Evolutionary conservation across 2,888 invertebrate species (phyloP), one percentile per base, ranked within the genome.

Genomic region (Nephrotoma appendiculata): DNA sequence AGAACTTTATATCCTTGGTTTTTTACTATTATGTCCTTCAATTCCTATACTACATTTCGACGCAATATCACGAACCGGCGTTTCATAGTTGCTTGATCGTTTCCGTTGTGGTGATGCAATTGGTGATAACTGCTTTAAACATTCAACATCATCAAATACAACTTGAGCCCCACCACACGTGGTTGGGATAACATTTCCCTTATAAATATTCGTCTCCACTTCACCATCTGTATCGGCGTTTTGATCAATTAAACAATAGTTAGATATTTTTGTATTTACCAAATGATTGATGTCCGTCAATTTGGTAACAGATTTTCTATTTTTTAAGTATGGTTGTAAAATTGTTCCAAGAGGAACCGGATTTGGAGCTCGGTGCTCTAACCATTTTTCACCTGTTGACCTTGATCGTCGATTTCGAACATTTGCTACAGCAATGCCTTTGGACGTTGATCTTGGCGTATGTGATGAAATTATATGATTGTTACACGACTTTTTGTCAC

Each of bases 131-230:
- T 98, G 97, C 88, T 95, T 95, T 7, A 98, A 91, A 90, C 95
- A 95, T 91, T 99, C 99, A 0, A 99, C 96, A 91, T 99, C 99
- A 89, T 97, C 96, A 90, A 99, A 98, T 42, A 98, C 95, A 0
- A 99, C 96, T 90, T 99, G 98, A 0, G 98, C 97, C 0, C 99
- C 99, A 0, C 99, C 99, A 1, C 97, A 96, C 87, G 96, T 95
- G 0, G 99, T 99, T 0, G 97, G 98, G 2, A 98, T 94, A 3
- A 99, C 96, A 90, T 99, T 97, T 12, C 96, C 99, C 43, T 98
- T 99, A 90, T 96, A 97, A 15, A 98, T 90, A 89, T 96, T 96
- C 0, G 99, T 99, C 91, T 98, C 98, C 2, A 99, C 92, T 90
- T 98, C 98, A 0, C 99, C 99, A 89, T 96, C 96, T 0, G 96